Evolutionary conservation across 1,140 invertebrate species (phyloP), one percentile per base, ranked within the genome.

Genomic region (Ceratosolen fusciceps): DNA sequence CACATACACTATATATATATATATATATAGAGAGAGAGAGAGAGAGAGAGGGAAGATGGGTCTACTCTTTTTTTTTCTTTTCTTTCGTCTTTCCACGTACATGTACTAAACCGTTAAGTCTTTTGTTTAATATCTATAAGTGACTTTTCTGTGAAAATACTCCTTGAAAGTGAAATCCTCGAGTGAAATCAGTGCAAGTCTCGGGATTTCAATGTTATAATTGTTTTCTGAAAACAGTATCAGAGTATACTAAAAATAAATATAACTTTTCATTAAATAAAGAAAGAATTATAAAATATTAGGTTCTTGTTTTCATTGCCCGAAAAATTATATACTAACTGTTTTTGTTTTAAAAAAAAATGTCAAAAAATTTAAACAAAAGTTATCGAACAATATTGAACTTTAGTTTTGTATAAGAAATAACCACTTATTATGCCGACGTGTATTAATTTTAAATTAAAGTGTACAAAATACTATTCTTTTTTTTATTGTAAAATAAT

Each of bases 81-180:
- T 9, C 14, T 39, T 58, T 47, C 39, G 16, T 49, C 26, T 75
- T 75, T 79, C 58, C 56, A 68, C 49, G 68, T 71, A 39, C 67
- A 26, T 70, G 67, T 21, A 31, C 26, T n/a, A 16, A 0, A 39
- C 34, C 19, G 60, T 1, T 21, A 37, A 62, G 60, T 62, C 16
- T 43, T 14, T 24, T 37, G 16, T 14, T 43, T n/a, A 24, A 21
- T 68, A 3, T 47, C n/a, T 5, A 3, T 3, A 12, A 71, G 47
- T 9, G 47, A 49, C 24, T 52, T 52, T 71, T 52, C 47, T 9
- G 19, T 26, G 47, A 71, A 31, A 49, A 71, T 29, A 31, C 19
- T 31, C n/a, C 67, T 60, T 52, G 31, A 12, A 43, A 24, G 74
- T 52, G 49, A 75, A 76, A 52, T 49, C 60, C 5, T 2, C 12